phyloP scores from a whole-genome alignment of 1,140 invertebrate genomes.

The Octopus bimaculoides region DNA sequence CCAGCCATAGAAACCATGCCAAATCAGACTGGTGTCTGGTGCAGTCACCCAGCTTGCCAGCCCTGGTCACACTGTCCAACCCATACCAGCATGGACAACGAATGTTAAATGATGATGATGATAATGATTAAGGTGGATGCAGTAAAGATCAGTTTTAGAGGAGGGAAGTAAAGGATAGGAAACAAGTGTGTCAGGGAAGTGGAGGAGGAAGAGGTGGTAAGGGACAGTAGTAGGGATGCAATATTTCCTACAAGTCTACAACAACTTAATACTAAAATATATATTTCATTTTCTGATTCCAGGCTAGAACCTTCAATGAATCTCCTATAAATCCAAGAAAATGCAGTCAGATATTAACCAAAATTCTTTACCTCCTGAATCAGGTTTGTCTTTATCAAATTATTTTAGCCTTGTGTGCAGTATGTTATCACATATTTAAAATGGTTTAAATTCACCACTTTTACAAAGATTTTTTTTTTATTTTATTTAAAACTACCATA shows the following conservation, averaged over 20 bases:
- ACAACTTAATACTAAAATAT: slow-evolving; percentile 10
- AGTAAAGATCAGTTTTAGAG: slow-evolving; percentile 2
- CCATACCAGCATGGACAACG: too few relatives aligned
- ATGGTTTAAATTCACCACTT: too few relatives aligned
- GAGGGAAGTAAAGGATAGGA: not conserved
- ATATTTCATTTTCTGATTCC: slow-evolving; percentile 21
- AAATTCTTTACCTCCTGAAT: slow-evolving; percentile 93
- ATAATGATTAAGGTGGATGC: not conserved
- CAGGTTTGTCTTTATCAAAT: slow-evolving; percentile 58
- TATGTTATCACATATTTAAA: too few relatives aligned
- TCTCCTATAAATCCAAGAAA: slow-evolving; percentile 95
- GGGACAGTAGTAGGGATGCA: not conserved
- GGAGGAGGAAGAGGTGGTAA: slow-evolving; percentile 13
- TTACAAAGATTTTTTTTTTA: too few relatives aligned
- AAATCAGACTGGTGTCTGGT: too few relatives aligned
- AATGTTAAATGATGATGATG: too few relatives aligned
- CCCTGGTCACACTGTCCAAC: too few relatives aligned
- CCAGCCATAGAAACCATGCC: too few relatives aligned
- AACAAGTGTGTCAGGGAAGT: slow-evolving; percentile 4
- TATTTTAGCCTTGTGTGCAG: too few relatives aligned
- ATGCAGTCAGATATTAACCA: slow-evolving; percentile 94
- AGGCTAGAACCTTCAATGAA: slow-evolving; percentile 91
- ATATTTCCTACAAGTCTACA: not conserved
- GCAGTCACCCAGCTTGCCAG: too few relatives aligned
- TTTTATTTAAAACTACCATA: too few relatives aligned